phyloP scores from a whole-genome alignment of 1,140 invertebrate genomes.

The Orchesella cincta region DNA sequence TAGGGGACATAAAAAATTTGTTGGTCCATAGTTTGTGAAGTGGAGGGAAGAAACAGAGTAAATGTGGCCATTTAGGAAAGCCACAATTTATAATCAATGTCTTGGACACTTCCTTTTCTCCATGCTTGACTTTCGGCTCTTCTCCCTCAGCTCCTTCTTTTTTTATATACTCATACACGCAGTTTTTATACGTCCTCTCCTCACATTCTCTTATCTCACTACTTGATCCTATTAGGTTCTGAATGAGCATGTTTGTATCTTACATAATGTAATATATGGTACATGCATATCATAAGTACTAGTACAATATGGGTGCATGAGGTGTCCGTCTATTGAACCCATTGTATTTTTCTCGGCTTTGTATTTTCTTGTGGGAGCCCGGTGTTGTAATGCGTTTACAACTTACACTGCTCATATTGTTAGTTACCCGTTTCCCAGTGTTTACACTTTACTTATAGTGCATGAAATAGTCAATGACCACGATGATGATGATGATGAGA shows the following conservation, averaged over 20 bases:
- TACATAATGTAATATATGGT: not conserved
- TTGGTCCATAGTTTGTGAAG: constrained; percentile 30
- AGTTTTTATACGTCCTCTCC: too few relatives aligned
- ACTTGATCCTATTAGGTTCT: not conserved
- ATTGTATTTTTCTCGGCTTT: not conserved
- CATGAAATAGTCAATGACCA: too few relatives aligned
- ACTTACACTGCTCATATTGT: too few relatives aligned
- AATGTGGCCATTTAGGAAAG: constrained; percentile 51
- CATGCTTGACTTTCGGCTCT: not conserved
- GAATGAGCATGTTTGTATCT: not conserved
- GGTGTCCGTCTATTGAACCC: not conserved
- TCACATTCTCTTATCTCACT: not conserved
- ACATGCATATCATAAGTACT: not conserved
- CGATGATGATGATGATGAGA: too few relatives aligned
- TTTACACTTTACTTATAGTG: too few relatives aligned
- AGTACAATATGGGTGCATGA: not conserved
- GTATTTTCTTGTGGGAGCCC: too few relatives aligned
- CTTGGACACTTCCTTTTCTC: constrained; percentile 48
- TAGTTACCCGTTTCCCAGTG: too few relatives aligned
- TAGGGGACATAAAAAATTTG: constrained; percentile 42
- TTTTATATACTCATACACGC: not conserved
- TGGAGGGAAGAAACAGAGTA: constrained; percentile 44
- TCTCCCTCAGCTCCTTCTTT: not conserved
- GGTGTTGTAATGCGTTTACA: too few relatives aligned
- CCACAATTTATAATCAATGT: constrained; percentile 52